Evolutionary conservation across 53 echinoderm and acorn worm genomes (phyloP).

Genomic region (Echinometra lucunter): DNA sequence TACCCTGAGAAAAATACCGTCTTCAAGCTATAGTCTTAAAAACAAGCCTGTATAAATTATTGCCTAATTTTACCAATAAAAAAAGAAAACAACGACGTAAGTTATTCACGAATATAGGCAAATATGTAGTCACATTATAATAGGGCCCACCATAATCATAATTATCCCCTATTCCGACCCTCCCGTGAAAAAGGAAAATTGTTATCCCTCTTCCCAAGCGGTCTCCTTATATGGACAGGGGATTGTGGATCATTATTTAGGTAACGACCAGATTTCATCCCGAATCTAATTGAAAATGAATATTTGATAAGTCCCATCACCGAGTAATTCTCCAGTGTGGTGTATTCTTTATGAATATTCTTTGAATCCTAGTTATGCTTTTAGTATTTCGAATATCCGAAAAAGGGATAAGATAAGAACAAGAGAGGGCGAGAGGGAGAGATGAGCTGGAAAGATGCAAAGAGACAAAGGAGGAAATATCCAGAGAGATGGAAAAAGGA

Average conservation of each 20-base stretch:
- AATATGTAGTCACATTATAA: too few relatives aligned
- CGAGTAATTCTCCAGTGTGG: background rate
- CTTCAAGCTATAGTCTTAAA: too few relatives aligned
- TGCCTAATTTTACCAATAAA: too few relatives aligned
- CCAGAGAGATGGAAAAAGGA: background rate
- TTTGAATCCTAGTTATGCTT: too few relatives aligned
- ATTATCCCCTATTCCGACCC: background rate
- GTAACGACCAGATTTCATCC: constrained; percentile 6
- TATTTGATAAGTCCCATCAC: background rate
- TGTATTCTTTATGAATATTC: background rate
- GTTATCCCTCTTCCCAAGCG: background rate
- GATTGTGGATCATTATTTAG: background rate
- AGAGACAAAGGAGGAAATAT: background rate
- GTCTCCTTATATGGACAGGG: background rate
- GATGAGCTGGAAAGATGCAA: background rate
- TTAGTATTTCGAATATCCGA: too few relatives aligned
- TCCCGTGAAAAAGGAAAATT: background rate
- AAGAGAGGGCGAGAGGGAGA: too few relatives aligned
- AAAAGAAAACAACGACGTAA: too few relatives aligned
- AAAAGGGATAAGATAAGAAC: too few relatives aligned
- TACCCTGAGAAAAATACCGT: too few relatives aligned
- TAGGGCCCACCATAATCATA: too few relatives aligned
- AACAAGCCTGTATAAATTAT: too few relatives aligned
- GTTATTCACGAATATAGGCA: too few relatives aligned
- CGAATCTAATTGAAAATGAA: background rate